These are phyloP conservation scores for Pseudoatta argentina DNA, from an alignment of 1,140 invertebrate species.

Conservation along the genomic window DNA sequence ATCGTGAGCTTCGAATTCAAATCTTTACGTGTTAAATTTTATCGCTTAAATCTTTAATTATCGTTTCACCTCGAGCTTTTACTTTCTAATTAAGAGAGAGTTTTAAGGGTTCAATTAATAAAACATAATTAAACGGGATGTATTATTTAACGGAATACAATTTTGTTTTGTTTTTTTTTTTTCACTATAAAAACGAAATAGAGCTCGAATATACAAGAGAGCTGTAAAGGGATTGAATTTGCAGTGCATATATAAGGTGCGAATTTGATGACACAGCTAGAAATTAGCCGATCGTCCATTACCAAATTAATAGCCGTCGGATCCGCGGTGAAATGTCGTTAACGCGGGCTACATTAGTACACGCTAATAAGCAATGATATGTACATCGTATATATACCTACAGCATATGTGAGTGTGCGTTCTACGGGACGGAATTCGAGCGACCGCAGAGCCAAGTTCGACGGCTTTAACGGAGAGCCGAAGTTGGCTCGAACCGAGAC, in stretches of 20 bases:
- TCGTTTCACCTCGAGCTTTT: neutral
- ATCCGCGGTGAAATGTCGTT: slow-evolving; percentile 30
- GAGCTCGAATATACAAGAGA: neutral
- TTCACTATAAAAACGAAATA: neutral
- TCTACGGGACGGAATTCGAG: slow-evolving; percentile 66
- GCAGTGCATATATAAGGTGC: neutral
- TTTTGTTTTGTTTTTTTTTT: neutral
- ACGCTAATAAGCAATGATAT: slow-evolving; percentile 8
- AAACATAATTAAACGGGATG: neutral
- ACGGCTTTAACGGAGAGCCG: slow-evolving; percentile 69
- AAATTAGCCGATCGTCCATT: slow-evolving; percentile 47
- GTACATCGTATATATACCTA: neutral
- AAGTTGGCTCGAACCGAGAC: slow-evolving; percentile 79
- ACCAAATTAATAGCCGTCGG: slow-evolving; percentile 34
- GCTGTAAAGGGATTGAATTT: neutral
- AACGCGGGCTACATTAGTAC: slow-evolving; percentile 32
- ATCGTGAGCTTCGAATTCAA: neutral
- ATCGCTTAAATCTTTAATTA: neutral
- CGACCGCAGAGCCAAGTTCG: slow-evolving; percentile 70
- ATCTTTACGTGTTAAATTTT: neutral
- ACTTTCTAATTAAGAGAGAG: neutral
- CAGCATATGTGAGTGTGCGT: neutral
- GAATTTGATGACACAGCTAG: slow-evolving; percentile 9
- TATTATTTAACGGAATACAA: neutral
- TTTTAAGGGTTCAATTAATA: too few species aligned